Conservation (phyloP, 2,888 invertebrate species). For the Tinea semifulvella region DNA sequence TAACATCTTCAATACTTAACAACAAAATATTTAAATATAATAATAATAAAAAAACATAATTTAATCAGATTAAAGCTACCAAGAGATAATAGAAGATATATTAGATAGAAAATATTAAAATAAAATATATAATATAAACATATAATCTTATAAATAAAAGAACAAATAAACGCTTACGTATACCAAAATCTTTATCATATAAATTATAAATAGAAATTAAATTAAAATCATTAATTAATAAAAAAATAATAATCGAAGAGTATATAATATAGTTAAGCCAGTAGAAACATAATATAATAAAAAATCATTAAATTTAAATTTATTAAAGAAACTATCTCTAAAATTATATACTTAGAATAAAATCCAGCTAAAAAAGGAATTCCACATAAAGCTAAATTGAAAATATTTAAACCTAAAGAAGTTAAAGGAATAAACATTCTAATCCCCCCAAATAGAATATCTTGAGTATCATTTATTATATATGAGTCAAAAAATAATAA, state of each 20-base stretch:
- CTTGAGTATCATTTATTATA: slow-evolving; percentile 69
- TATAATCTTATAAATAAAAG: slow-evolving; percentile 61
- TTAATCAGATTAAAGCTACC: too few relatives aligned
- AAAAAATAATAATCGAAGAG: slow-evolving; percentile 64
- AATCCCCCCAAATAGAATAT: slow-evolving; percentile 70
- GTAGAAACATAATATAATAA: slow-evolving; percentile 65
- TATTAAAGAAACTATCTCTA: slow-evolving; percentile 61
- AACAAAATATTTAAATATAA: too few relatives aligned
- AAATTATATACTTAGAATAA: slow-evolving; percentile 73
- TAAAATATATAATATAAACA: too few relatives aligned
- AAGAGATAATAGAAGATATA: too few relatives aligned
- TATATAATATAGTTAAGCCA: slow-evolving; percentile 66
- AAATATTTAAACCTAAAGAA: slow-evolving; percentile 62
- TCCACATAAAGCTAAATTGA: slow-evolving; percentile 70
- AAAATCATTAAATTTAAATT: slow-evolving; percentile 63
- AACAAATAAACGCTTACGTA: slow-evolving; percentile 53
- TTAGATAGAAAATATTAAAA: too few relatives aligned
- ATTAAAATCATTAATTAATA: slow-evolving; percentile 57
- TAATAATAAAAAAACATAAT: too few relatives aligned
- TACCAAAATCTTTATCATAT: slow-evolving; percentile 54
- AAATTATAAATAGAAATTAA: slow-evolving; percentile 52
- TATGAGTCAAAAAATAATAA: slow-evolving; percentile 78
- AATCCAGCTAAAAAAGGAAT: slow-evolving; percentile 72
- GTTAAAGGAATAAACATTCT: slow-evolving; percentile 58
- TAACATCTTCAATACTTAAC: too few relatives aligned